Percentiles rank a stretch among this genome's conserved stretches.
Conservation (phyloP, 1,140 invertebrate genomes). For the Hylaeus anthracinus region DNA sequence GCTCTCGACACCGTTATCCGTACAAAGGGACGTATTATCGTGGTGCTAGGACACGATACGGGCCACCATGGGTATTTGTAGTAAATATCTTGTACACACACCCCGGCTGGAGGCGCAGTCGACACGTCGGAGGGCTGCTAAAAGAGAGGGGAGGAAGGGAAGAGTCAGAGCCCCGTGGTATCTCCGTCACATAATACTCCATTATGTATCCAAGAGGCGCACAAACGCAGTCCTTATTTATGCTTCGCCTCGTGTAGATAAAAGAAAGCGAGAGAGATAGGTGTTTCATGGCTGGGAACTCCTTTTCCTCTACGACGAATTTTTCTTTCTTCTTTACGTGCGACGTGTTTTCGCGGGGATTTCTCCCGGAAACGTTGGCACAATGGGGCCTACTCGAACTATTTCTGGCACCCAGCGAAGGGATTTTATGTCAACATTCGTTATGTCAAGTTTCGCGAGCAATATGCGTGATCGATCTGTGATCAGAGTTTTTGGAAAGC, state of each 20-base stretch:
- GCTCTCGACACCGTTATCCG: slow-evolving; percentile 49
- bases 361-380: slow-evolving; percentile 34
- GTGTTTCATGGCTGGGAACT: slow-evolving; percentile 40
- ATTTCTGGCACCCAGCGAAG: not conserved
- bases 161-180: slow-evolving; percentile 58
- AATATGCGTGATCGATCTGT: too few relatives aligned
- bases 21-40: slow-evolving; percentile 70
- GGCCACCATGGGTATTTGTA: slow-evolving; percentile 70
- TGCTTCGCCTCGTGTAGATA: slow-evolving; percentile 69
- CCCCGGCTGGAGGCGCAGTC: slow-evolving; percentile 24
- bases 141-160: slow-evolving; percentile 31
- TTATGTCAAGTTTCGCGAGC: too few relatives aligned
- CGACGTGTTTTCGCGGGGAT: slow-evolving; percentile 37
- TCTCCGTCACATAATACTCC: slow-evolving; percentile 72
- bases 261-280: slow-evolving; percentile 66
- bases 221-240: slow-evolving; percentile 75
- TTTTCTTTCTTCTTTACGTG: not conserved
- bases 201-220: slow-evolving; percentile 72
- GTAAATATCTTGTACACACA: slow-evolving; percentile 77
- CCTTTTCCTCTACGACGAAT: slow-evolving; percentile 20
- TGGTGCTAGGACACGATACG: slow-evolving; percentile 61
- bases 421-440: not conserved
- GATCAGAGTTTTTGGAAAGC: too few relatives aligned
- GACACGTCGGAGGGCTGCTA: slow-evolving; percentile 28
- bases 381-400: slow-evolving; percentile 31